Evolutionary conservation across 2,797 vertebrate species (phyloP), one percentile per base, ranked within the genome.

Genomic region (Cephalopachus bancanus): DNA sequence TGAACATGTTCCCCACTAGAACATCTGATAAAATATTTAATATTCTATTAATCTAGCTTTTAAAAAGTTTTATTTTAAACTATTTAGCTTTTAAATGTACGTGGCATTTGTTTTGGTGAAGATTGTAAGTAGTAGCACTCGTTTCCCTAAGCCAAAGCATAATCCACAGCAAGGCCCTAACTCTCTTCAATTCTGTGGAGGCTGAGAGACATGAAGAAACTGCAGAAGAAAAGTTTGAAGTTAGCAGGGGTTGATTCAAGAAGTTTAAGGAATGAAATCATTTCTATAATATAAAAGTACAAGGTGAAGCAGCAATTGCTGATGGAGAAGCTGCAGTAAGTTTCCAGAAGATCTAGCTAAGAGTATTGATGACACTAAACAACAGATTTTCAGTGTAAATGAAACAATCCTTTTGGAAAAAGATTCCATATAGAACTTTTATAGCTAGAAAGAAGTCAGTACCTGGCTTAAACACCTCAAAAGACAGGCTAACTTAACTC

Each of bases 11-110:
- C 44, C 28, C 17, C 28, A 62, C 72, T 8, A 79, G 60, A 24
- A 53, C 8, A 53, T 85, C n/a, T 89, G 26, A 2, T 67, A 83
- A 83, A 76, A 89, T 26, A 59, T 37, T 76, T 6, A 74, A 59
- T 24, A 85, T 65, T 75, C 26, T 44, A 57, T 76, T 91, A 93
- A 9, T 53, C 65, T 89, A 78, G 9, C 11, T 62, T 83, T 95
- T 51, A 60, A 67, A 72, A 53, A 74, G 15, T 86, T 69, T 22
- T 11, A 83, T 83, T 96, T 95, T 65, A 91, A 94, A 69, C 33
- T 79, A 37, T 53, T 44, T 64, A 79, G 83, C n/a, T 72, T 62
- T 96, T 86, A 59, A 74, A 69, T 22, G 8, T 22, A 49, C 28
- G 76, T 62, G 22, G 11, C 78, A 53, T 90, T 94, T 51, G 71